These are phyloP conservation scores for Chrysochloris asiatica DNA, from an alignment of 2,113 vertebrate species.

Conservation along the genomic window DNA sequence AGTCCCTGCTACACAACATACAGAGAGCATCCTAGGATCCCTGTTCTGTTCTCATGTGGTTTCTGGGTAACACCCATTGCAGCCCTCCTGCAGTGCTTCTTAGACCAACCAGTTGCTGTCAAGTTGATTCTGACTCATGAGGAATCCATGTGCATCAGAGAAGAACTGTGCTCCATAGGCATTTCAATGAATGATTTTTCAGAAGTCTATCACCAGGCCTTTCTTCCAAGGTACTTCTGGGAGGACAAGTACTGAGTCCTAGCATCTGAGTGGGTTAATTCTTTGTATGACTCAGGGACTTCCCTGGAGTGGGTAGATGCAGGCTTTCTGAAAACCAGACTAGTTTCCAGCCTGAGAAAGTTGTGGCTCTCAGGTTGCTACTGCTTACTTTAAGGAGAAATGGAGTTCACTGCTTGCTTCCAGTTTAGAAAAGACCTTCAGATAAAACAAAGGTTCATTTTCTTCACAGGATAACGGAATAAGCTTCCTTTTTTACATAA, in stretches of 20 bases:
- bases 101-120: not conserved
- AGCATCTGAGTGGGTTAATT: not conserved
- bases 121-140: not conserved
- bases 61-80: constrained; percentile 40
- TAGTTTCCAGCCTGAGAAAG: not conserved
- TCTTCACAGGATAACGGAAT: not conserved
- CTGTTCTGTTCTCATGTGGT: not conserved
- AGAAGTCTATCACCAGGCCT: not conserved
- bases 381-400: constrained; percentile 18
- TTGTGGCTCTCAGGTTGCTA: too few relatives aligned
- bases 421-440: constrained; percentile 29
- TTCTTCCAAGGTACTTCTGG: not conserved
- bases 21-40: constrained; percentile 9
- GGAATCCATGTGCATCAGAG: not conserved
- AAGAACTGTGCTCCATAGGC: not conserved
- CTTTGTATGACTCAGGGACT: not conserved
- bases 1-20: constrained; percentile 47
- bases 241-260: not conserved
- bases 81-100: not conserved
- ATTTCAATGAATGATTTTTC: not conserved
- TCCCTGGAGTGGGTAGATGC: not conserved
- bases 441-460: constrained; percentile 49
- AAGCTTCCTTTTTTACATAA: not conserved
- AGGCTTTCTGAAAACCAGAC: constrained; percentile 41
- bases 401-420: constrained; percentile 40